Evolutionary conservation across 2,888 invertebrate species (phyloP), one percentile per base, ranked within the genome.

Genomic region (Acholoe squamosa): DNA sequence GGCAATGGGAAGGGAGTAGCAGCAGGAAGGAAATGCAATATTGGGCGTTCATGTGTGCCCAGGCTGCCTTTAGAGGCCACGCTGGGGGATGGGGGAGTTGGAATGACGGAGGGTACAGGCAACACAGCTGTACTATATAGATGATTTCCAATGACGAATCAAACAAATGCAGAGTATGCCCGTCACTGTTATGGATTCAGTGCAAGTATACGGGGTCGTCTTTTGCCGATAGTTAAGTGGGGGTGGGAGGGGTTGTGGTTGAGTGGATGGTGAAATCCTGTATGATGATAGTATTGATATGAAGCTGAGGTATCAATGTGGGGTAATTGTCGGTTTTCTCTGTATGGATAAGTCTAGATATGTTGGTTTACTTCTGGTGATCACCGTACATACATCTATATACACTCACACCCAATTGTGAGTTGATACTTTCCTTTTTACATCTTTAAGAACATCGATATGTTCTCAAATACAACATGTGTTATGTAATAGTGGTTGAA

Each of bases 71-170:
- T 25, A 25, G n/a, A 1, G 86, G 25, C 34, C n/a, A 28, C 34
- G 16, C 19, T 77, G 77, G 34, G 43, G 84, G 16, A 5, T 0
- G n/a, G 19, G 3, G 86, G 0, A 52, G 84, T 3, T 14, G 84
- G 34, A 67, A 43, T 19, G 84, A 28, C 33, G 22, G 34, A 43
- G 43, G 43, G 43, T 43, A 3, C 5, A 10, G 43, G 10, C 43
- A 43, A 43, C 43, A 43, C 43, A 10, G 43, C 43, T 43, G 10
- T 43, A 43, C 43, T 43, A 43, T 43, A 43, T 14, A 80, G 80
- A 43, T 43, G 80, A 43, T 80, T 80, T 19, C 80, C 80, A 80
- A 80, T 34, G 80, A 80, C 80, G 80, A 34, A 34, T 34, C 80
- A 80, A 80, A 80, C 80, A 80, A 80, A 80, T 80, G 34, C 43